A percentile compares a stretch with the other conserved stretches of the same genome.
Evolutionary conservation across 2,113 vertebrate genomes (phyloP).

Genomic region (Caretta caretta): DNA sequence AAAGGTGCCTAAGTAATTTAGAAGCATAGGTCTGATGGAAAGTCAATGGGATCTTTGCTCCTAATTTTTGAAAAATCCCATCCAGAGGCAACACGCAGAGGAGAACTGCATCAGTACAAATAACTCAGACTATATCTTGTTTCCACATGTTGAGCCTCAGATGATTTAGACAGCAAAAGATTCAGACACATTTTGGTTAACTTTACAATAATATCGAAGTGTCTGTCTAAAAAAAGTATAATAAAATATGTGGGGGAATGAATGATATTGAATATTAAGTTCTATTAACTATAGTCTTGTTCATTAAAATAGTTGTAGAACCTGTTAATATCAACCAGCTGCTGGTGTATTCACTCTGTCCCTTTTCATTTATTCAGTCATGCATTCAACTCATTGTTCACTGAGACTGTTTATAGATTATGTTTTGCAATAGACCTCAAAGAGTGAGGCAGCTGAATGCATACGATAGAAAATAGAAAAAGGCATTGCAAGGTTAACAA

Average conservation of each 20-base stretch:
- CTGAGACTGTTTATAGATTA: constrained; percentile 67
- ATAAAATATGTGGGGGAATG: not conserved
- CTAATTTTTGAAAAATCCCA: not conserved
- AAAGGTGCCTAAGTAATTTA: not conserved
- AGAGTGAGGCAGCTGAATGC: constrained; percentile 95
- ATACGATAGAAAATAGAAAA: constrained; percentile 98
- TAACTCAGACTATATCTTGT: not conserved
- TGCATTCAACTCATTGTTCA: constrained; percentile 42
- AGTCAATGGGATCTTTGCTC: not conserved
- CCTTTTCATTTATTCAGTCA: constrained; percentile 42
- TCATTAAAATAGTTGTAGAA: not conserved
- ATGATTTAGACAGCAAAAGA: constrained; percentile 1
- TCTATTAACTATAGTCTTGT: constrained; percentile 6
- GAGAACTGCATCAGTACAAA: constrained; percentile 26
- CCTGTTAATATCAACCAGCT: constrained; percentile 43
- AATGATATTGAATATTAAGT: not conserved
- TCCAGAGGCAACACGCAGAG: not conserved
- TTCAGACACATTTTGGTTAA: not conserved
- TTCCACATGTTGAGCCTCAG: not conserved
- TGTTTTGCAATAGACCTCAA: constrained; percentile 92
- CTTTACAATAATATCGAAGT: constrained; percentile 30
- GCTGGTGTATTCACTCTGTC: constrained; percentile 17
- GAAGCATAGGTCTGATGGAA: not conserved
- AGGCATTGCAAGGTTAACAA: constrained; percentile 96
- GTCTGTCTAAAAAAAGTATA: not conserved